Base-by-base conservation (phyloP, 2,113 vertebrate species). In the Octodon degus region DNA sequence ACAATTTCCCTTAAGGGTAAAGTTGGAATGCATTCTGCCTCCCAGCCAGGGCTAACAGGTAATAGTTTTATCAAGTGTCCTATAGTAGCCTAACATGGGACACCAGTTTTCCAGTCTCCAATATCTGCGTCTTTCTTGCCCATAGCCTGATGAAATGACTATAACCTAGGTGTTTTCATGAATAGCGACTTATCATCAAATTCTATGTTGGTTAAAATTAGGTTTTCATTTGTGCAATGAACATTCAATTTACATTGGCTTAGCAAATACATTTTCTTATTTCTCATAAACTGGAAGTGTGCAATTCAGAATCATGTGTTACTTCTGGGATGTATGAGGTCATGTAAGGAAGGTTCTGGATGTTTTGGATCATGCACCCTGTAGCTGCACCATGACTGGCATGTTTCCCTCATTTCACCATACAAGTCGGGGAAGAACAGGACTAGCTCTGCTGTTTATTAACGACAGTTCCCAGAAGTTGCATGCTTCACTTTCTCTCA, bases 191-290 rank as follows among this genome's bases (percentile, higher is more conserved):
- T 83, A 86, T 72, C 94, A 79, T 27, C 68, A 93, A 72, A 79
- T 80, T 65, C 76, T 74, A n/a, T 34, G 40, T 5, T 82, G 80
- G 43, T 81, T 84, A 74, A 95, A 87, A 80, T 67, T 90, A 55
- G 24, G 5, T 67, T 91, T 89, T 10, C 34, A 16, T 47, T 87
- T 25, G 25, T 79, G 30, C 34, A 70, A 27, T 53, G 74, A 89
- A 85, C 77, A 86, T 82, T 50, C 27, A 72, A 2, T 83, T 53
- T 79, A 80, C 27, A 65, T 1, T 63, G 60, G 32, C 68, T 65
- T 84, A 82, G 65, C 13, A 58, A 79, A 83, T 70, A 53, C 60
- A 53, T 77, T 70, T 92, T 63, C 25, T 92, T 13, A 87, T 83
- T 86, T 92, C 50, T 92, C n/a, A 27, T 79, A 70, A 94, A 68